phyloP scores from a whole-genome alignment of 2,113 vertebrate species.

The Rhea americana region DNA sequence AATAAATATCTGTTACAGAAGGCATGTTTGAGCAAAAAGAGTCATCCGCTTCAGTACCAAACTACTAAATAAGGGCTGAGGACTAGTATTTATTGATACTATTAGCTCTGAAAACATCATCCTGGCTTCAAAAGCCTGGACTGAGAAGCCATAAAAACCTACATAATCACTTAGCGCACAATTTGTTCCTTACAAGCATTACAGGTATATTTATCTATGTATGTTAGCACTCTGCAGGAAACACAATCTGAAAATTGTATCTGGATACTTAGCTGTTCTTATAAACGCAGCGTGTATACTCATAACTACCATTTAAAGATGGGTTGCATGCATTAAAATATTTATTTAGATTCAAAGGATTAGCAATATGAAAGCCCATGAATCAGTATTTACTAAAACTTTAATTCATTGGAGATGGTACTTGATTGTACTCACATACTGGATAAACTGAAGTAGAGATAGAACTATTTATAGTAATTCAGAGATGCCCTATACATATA shows the following conservation, averaged over 20 bases:
- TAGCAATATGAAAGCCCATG: not conserved
- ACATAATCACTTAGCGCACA: not conserved
- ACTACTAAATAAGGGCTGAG: not conserved
- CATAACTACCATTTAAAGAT: not conserved
- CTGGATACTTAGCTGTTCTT: not conserved
- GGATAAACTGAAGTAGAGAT: not conserved
- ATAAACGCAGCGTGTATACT: not conserved
- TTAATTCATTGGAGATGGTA: not conserved
- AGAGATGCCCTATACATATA: not conserved
- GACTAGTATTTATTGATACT: not conserved
- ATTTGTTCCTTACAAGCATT: not conserved
- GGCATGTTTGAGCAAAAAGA: not conserved
- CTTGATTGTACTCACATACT: not conserved
- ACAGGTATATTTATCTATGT: not conserved
- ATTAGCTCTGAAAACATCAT: not conserved
- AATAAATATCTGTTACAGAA: not conserved
- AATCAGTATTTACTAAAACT: not conserved
- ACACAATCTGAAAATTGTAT: not conserved
- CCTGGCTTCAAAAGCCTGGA: not conserved
- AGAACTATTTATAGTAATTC: not conserved
- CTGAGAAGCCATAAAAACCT: not conserved
- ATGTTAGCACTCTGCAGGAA: not conserved
- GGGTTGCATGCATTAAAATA: not conserved
- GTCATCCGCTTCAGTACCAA: not conserved
- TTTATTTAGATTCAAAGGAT: not conserved